A percentile compares a stretch with the other conserved stretches of the same genome.
These are phyloP conservation scores for Benitochromis conjunctus DNA, from an alignment of 2,113 vertebrate species.

Conservation along the genomic window DNA sequence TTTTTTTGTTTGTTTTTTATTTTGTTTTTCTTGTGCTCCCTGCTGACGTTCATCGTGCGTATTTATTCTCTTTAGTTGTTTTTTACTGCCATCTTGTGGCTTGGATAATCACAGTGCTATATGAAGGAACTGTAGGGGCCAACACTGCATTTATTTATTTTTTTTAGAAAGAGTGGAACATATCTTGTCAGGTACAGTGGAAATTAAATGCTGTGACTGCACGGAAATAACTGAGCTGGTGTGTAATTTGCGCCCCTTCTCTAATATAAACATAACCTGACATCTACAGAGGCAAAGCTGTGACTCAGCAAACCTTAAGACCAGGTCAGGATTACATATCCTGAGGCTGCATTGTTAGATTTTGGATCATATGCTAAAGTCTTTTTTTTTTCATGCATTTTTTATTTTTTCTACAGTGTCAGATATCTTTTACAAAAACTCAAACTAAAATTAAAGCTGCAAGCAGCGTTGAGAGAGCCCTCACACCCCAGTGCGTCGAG, in stretches of 20 bases:
- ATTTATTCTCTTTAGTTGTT: background rate
- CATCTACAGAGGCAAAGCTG: background rate
- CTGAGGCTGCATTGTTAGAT: background rate
- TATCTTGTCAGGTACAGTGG: background rate
- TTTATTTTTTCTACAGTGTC: background rate
- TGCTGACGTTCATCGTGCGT: background rate
- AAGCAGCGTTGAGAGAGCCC: too few species aligned
- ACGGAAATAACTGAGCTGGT: background rate
- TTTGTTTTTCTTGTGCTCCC: background rate
- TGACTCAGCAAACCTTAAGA: background rate
- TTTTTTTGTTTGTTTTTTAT: background rate
- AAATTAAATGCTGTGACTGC: background rate
- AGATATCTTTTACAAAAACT: background rate
- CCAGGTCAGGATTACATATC: background rate
- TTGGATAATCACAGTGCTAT: background rate
- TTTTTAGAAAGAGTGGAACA: background rate
- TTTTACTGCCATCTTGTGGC: conserved; percentile 23
- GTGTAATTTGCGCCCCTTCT: background rate
- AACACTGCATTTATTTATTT: background rate
- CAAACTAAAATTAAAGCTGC: too few species aligned
- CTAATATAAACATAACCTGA: background rate
- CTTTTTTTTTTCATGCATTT: background rate
- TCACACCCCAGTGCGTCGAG: too few species aligned
- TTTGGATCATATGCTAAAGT: background rate
- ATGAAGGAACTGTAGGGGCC: background rate